Evolutionary conservation across 2,888 invertebrate species (phyloP).

Genomic region (Hydroisotoma schaefferi): DNA sequence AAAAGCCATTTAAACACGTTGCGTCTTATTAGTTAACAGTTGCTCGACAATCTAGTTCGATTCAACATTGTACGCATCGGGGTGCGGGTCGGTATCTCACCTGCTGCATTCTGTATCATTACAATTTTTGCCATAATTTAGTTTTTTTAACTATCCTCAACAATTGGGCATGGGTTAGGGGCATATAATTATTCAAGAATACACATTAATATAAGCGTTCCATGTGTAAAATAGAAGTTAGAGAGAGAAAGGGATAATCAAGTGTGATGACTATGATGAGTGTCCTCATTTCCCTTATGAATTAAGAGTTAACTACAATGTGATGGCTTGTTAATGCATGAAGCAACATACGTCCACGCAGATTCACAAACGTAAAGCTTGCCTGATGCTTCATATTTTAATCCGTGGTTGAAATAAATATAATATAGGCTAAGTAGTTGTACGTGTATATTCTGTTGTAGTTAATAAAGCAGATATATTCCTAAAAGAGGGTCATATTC

Average conservation of each 20-base stretch:
- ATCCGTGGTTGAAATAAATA: too few relatives aligned
- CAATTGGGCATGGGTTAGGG: too few relatives aligned
- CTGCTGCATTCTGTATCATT: background rate
- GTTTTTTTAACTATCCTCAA: background rate
- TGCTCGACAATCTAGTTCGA: background rate
- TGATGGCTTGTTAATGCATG: too few relatives aligned
- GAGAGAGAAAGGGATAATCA: background rate
- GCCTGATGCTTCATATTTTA: too few relatives aligned
- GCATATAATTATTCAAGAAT: background rate
- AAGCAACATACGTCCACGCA: too few relatives aligned
- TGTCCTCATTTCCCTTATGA: slow-evolving; percentile 3
- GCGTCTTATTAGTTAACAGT: background rate
- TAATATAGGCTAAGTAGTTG: too few relatives aligned
- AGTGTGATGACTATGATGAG: slow-evolving; percentile 2
- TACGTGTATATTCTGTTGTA: too few relatives aligned
- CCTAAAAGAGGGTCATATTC: too few relatives aligned
- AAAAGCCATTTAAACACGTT: background rate
- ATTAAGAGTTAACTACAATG: slow-evolving; percentile 5
- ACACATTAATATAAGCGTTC: background rate
- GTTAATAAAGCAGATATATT: too few relatives aligned
- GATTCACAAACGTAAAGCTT: too few relatives aligned
- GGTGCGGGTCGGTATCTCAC: slow-evolving; percentile 9
- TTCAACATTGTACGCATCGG: too few relatives aligned
- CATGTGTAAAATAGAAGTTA: too few relatives aligned
- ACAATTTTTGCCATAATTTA: background rate